phyloP scores from a whole-genome alignment of 2,113 vertebrate genomes.

The Thalassoma bifasciatum region DNA sequence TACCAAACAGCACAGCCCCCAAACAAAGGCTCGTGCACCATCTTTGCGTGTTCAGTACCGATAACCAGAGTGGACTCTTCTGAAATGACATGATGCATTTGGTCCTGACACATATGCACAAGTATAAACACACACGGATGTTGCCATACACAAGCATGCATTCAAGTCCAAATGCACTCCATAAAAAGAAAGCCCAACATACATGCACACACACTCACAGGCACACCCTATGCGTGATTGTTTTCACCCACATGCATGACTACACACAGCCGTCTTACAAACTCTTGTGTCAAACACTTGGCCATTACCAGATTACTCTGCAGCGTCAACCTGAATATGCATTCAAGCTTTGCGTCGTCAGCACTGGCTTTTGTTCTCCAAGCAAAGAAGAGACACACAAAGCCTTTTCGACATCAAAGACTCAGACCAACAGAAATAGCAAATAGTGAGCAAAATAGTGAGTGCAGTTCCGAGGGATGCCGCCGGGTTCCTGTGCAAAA shows the following conservation, averaged over 20 bases:
- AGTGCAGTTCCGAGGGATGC: slow-evolving; percentile 44
- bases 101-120: slow-evolving; percentile 66
- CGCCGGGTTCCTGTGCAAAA: slow-evolving; percentile 16
- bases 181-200: slow-evolving; percentile 9
- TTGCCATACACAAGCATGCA: not conserved
- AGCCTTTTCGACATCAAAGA: slow-evolving; percentile 59
- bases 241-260: slow-evolving; percentile 17
- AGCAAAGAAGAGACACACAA: slow-evolving; percentile 46
- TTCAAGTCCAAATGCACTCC: slow-evolving; percentile 20
- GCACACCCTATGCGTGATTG: slow-evolving; percentile 30
- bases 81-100: slow-evolving; percentile 75
- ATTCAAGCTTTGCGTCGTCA: slow-evolving; percentile 66
- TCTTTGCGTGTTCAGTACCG: slow-evolving; percentile 73
- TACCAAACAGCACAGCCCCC: slow-evolving; percentile 74
- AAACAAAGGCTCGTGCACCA: slow-evolving; percentile 80
- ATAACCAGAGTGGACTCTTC: slow-evolving; percentile 80
- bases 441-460: slow-evolving; percentile 39
- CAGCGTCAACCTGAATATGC: slow-evolving; percentile 55
- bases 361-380: slow-evolving; percentile 66
- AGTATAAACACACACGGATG: not conserved
- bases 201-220: slow-evolving; percentile 23
- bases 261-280: slow-evolving; percentile 31
- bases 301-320: slow-evolving; percentile 67
- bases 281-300: slow-evolving; percentile 61
- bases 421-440: slow-evolving; percentile 41